Conservation (phyloP, 2,797 vertebrate genomes). For the Meda fulgida region DNA sequence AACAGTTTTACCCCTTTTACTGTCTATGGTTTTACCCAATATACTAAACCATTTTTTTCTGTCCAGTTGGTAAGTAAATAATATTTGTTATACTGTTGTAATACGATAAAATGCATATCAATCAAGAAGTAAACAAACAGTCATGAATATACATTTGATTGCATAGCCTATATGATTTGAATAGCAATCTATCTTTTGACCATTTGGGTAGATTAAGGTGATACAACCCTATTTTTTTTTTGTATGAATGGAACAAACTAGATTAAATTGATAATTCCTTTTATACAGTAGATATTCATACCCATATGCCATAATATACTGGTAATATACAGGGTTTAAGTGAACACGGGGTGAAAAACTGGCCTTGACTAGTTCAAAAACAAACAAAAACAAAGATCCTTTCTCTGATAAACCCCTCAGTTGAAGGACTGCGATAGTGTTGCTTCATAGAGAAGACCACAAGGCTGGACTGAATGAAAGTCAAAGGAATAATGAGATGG, state of each 20-base stretch:
- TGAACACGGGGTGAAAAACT: not conserved
- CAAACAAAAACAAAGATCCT: not conserved
- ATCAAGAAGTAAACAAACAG: not conserved
- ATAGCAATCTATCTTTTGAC: not conserved
- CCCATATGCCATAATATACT: not conserved
- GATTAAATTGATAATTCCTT: not conserved
- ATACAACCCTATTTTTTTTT: not conserved
- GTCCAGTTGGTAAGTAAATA: not conserved
- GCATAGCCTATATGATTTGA: not conserved
- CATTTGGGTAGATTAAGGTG: not conserved
- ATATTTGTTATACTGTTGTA: not conserved
- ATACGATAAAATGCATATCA: not conserved
- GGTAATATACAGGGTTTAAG: not conserved
- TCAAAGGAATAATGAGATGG: conserved; percentile 18
- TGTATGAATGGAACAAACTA: not conserved
- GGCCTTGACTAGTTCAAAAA: not conserved
- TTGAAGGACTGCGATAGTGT: not conserved
- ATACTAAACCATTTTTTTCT: not conserved
- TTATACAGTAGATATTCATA: not conserved
- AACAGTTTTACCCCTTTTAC: not conserved
- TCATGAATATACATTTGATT: not conserved
- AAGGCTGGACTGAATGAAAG: conserved; percentile 14
- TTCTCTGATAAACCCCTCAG: not conserved
- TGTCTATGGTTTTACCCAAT: not conserved
- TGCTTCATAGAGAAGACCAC: conserved; percentile 1